Percentiles rank a stretch among this genome's conserved stretches.
These are phyloP conservation scores for Heptranchias perlo DNA, from an alignment of 2,113 vertebrate genomes.

Conservation along the genomic window DNA sequence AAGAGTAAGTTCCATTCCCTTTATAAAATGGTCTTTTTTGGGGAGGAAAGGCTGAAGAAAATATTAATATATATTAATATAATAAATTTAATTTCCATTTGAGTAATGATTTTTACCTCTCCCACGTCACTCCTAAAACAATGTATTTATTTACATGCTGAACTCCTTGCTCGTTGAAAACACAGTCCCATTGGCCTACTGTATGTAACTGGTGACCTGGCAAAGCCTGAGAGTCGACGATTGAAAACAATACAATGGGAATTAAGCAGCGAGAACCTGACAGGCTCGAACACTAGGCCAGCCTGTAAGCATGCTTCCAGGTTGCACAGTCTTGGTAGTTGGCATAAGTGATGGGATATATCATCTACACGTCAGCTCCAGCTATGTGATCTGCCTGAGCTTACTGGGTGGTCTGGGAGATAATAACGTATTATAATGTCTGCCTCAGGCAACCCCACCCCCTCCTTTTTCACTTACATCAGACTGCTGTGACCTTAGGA, in stretches of 20 bases:
- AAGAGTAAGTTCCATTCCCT: not conserved
- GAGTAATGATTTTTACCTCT: not conserved
- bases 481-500: conserved; percentile 45
- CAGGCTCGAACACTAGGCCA: not conserved
- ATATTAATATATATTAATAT: not conserved
- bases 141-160: not conserved
- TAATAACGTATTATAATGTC: conserved; percentile 50
- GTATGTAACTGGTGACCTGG: not conserved
- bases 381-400: conserved; percentile 39
- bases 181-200: not conserved
- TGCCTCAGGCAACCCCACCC: conserved; percentile 47
- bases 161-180: not conserved
- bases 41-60: not conserved
- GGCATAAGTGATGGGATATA: conserved; percentile 34
- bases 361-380: conserved; percentile 28
- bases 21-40: not conserved
- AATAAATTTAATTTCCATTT: not conserved
- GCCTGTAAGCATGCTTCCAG: not conserved
- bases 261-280: conserved; percentile 22
- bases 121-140: not conserved
- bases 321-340: conserved; percentile 7
- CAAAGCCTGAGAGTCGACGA: not conserved
- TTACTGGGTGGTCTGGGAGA: conserved; percentile 64
- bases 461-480: conserved; percentile 31
- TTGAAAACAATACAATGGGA: conserved; percentile 31